phyloP scores from a whole-genome alignment of 2,888 invertebrate genomes.

The Eupithecia vulgata region DNA sequence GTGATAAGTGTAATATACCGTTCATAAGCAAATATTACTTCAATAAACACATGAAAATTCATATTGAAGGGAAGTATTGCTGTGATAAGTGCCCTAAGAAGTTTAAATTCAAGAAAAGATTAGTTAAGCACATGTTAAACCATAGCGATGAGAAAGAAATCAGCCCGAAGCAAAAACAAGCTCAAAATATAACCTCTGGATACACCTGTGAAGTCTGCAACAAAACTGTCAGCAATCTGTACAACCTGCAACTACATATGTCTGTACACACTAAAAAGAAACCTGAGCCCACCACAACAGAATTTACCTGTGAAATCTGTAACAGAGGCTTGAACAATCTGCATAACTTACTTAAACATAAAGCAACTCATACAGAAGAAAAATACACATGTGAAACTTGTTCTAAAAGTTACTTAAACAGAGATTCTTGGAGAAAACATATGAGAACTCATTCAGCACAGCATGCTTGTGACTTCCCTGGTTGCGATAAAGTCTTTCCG shows the following conservation, averaged over 20 bases:
- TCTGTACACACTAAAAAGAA: constrained; percentile 7
- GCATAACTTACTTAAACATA: constrained; percentile 9
- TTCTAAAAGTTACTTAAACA: not conserved
- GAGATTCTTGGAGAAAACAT: constrained; percentile 14
- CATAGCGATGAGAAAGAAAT: not conserved
- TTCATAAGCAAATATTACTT: not conserved
- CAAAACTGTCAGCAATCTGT: constrained; percentile 12
- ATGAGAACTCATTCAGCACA: constrained; percentile 7
- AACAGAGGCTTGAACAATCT: constrained; percentile 10
- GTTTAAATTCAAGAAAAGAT: constrained; percentile 10
- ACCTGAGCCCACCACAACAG: not conserved
- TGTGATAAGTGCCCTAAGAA: constrained; percentile 6
- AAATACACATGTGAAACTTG: not conserved
- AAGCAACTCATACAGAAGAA: not conserved
- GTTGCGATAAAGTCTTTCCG: constrained; percentile 5
- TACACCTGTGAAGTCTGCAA: constrained; percentile 20
- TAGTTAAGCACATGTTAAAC: not conserved
- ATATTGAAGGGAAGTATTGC: not conserved
- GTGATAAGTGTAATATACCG: constrained; percentile 1
- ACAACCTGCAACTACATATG: constrained; percentile 6
- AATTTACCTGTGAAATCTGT: constrained; percentile 13
- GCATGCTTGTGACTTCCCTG: constrained; percentile 7
- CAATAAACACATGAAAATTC: constrained; percentile 7
- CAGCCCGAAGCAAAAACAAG: not conserved
- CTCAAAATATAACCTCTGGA: not conserved